Conservation (phyloP, 2,888 invertebrate species). For the Trissonchulus sp. region DNA sequence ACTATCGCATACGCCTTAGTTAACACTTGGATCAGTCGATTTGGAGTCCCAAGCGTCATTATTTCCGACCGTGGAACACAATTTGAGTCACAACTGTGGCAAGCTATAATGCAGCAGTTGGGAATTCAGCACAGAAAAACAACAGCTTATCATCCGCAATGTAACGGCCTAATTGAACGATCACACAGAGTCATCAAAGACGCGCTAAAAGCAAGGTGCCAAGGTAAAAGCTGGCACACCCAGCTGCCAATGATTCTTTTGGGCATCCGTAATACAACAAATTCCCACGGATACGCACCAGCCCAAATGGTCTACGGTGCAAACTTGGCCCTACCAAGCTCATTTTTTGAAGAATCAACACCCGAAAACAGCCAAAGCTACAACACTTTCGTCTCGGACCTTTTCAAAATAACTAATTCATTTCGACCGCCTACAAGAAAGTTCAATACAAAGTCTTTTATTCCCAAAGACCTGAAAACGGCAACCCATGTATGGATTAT, state of each 20-base stretch:
- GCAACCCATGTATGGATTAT: neutral
- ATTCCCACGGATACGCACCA: neutral
- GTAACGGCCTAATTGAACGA: slow-evolving; percentile 2
- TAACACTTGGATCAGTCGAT: neutral
- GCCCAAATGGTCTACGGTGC: neutral
- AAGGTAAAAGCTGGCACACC: neutral
- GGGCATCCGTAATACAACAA: neutral
- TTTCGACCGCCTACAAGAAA: too few species aligned
- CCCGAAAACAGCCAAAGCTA: neutral
- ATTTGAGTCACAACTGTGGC: slow-evolving; percentile 9
- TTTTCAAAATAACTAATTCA: too few species aligned
- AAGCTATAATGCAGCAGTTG: neutral
- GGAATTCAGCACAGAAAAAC: neutral
- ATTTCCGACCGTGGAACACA: slow-evolving; percentile 15
- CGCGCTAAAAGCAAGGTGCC: neutral
- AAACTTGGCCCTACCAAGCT: too few species aligned
- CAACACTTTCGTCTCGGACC: too few species aligned
- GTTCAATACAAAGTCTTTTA: too few species aligned
- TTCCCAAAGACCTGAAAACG: neutral
- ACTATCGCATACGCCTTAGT: neutral
- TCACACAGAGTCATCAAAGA: neutral
- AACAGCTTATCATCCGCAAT: slow-evolving; percentile 16
- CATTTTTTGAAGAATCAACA: neutral
- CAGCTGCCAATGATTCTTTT: neutral
- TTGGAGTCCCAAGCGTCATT: too few species aligned